Base-by-base conservation (phyloP, 1,140 invertebrate genomes). In the Cherax quadricarinatus region DNA sequence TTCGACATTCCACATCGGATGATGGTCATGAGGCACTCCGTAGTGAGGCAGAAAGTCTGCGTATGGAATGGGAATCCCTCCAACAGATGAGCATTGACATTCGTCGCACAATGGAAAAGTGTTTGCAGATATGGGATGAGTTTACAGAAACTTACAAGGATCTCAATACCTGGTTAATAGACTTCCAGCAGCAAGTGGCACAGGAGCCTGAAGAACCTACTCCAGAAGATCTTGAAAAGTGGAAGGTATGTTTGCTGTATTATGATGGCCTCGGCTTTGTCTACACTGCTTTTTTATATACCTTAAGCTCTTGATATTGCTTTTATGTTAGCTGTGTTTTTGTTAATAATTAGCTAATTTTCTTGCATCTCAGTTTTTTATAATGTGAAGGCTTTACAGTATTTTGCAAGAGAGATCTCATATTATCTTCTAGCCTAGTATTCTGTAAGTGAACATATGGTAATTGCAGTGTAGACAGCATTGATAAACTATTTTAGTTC, bases 11-110 rank as follows among this genome's bases (percentile, higher is more conserved):
- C n/a, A 98, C 98, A 16, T 97, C 97, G 2, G 96, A 96, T 10
- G 98, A 98, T 95, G 98, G 98, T 21, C 97, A 98, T 95, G 98
- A 98, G 91, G 96, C 96, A 30, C 97, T 99, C 3, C 97, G 97
- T 73, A 97, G 98, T 94, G 98, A 99, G 94, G 97, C 98, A 16
- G 97, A 97, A 87, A 97, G 98, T 94, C 95, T 99, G n/a, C 97
- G 97, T 93, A 95, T 96, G 66, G 97, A 98, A 94, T 98, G 98
- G 97, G 97, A 98, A 94, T 96, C 97, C n/a, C 94, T 99, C 0
- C 97, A 98, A 94, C 96, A 96, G n/a, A 96, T 97, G 66, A 97
- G 97, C 81, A 97, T 97, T 81, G 97, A 99, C 94, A 97, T 97
- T 0, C 97, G 97, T 94, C 97, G 97, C 92, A 96, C 96, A 85